These are phyloP conservation scores for Drosophila lini DNA, from an alignment of 1,140 invertebrate genomes.

Conservation along the genomic window DNA sequence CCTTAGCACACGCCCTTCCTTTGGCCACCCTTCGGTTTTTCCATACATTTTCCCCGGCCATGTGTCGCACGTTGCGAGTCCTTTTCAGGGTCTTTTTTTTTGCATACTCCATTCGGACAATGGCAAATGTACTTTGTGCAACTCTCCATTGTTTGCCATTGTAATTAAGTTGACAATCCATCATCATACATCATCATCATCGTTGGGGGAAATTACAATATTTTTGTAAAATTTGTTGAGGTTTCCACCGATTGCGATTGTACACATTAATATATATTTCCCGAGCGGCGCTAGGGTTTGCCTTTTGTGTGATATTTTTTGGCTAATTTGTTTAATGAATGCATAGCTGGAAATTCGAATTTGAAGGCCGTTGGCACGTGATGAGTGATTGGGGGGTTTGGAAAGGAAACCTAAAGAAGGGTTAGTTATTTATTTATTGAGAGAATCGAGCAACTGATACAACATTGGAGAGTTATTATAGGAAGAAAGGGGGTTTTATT, in stretches of 20 bases:
- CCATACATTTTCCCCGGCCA: slow-evolving; percentile 28
- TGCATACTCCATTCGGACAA: slow-evolving; percentile 65
- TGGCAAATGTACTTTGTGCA: slow-evolving; percentile 67
- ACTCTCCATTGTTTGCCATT: slow-evolving; percentile 74
- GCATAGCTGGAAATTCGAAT: slow-evolving; percentile 34
- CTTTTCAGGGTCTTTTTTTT: slow-evolving; percentile 40
- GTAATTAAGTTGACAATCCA: slow-evolving; percentile 82
- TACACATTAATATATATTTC: slow-evolving; percentile 2
- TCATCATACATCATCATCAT: slow-evolving; percentile 80
- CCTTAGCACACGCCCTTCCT: slow-evolving; percentile 31
- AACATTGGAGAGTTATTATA: background rate
- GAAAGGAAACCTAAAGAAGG: slow-evolving; percentile 5
- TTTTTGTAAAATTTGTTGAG: slow-evolving; percentile 45
- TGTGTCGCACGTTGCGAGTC: slow-evolving; percentile 59
- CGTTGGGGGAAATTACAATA: slow-evolving; percentile 6
- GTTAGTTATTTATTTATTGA: slow-evolving; percentile 31
- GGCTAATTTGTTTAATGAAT: slow-evolving; percentile 70
- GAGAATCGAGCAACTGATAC: background rate
- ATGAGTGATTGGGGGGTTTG: slow-evolving; percentile 36
- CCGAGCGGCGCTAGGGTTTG: slow-evolving; percentile 11
- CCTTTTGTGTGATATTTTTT: slow-evolving; percentile 45
- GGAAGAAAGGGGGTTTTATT: too few species aligned
- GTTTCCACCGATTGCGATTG: slow-evolving; percentile 43
- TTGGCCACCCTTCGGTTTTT: background rate
- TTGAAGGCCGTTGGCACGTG: slow-evolving; percentile 43